Base-by-base conservation (phyloP, 2,888 invertebrate species). In the Diarsia brunnea region DNA sequence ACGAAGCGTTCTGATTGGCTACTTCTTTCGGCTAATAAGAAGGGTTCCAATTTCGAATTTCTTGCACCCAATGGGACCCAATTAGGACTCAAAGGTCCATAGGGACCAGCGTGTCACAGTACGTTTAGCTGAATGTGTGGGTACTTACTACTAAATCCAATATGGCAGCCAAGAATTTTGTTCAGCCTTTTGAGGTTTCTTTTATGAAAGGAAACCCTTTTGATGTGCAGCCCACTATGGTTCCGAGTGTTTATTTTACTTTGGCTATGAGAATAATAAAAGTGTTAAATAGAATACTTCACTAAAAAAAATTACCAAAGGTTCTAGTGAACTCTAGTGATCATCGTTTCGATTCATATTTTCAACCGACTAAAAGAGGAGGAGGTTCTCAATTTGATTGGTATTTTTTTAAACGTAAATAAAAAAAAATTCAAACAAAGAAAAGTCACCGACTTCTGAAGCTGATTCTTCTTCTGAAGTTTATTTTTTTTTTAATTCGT, bases 31-130 rank as follows among this genome's bases (percentile, higher is more conserved):
- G 16, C 45, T 73, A 64, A 73, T 79, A 73, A 68, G 49, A 75
- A 69, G 61, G 66, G 45, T 47, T 75, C 55, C 21, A 70, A 64
- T 70, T 75, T 55, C 66, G 21, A 58, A 79, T 69, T 53, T 66
- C 66, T 67, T 65, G n/a, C 58, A 68, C n/a, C 27, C 69, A n/a
- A 53, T 47, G 75, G 47, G 45, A 68, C 51, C 64, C 79, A 79
- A 79, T 79, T 81, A 75, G 49, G 27, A 58, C 31, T 63, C n/a
- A 21, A 51, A 7, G 24, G 58, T 53, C 78, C 19, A 68, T 4
- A 31, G 55, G 63, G 80, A 80, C 63, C 14, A 14, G n/a, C 81
- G 66, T 43, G 49, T 24, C n/a, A 16, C 43, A 24, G 27, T 27
- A 49, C 19, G 11, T 55, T 43, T 12, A 21, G n/a, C 10, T 43